These are phyloP conservation scores for Tachycineta bicolor DNA, from an alignment of 2,113 vertebrate species.

Conservation along the genomic window DNA sequence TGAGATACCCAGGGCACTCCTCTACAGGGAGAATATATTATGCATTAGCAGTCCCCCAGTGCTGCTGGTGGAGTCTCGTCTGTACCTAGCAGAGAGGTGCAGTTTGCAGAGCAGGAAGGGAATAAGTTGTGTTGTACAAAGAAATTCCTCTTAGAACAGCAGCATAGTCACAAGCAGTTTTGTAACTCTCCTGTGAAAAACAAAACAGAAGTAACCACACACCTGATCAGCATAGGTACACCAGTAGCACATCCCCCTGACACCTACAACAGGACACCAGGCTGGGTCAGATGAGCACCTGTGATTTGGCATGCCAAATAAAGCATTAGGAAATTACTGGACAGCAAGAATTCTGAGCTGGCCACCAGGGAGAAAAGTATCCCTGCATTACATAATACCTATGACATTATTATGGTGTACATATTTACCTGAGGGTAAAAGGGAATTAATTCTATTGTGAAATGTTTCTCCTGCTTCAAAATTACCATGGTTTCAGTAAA, in stretches of 20 bases:
- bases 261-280: not conserved
- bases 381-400: not conserved
- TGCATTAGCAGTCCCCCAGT: not conserved
- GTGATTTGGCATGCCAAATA: not conserved
- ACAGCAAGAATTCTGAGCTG: not conserved
- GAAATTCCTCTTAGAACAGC: not conserved
- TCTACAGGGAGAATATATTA: not conserved
- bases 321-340: not conserved
- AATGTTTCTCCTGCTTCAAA: not conserved
- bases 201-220: not conserved
- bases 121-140: not conserved
- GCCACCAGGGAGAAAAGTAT: not conserved
- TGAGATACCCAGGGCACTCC: not conserved
- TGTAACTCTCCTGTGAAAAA: not conserved
- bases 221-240: not conserved
- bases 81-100: not conserved
- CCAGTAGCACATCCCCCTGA: not conserved
- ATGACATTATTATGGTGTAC: not conserved
- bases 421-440: not conserved
- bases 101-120: not conserved
- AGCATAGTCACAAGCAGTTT: not conserved
- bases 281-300: not conserved
- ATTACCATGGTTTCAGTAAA: not conserved
- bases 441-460: not conserved
- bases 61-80: not conserved